Base-by-base conservation (phyloP, 2,113 vertebrate species). In the Oostethus manadensis region DNA sequence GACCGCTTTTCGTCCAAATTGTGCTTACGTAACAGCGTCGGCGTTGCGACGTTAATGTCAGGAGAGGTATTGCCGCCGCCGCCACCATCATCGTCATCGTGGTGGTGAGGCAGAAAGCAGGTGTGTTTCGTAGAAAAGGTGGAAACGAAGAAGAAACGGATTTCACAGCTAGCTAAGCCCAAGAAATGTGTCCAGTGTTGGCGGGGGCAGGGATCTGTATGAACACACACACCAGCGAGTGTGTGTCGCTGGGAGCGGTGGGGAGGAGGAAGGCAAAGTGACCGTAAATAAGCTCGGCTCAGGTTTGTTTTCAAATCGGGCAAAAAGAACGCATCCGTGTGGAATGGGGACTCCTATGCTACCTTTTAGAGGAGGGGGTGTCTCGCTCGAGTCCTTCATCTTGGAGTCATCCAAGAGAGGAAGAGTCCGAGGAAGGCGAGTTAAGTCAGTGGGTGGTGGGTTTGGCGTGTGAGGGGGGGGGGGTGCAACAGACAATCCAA, bases 91-190 rank as follows among this genome's bases (percentile, higher is more conserved):
- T 29, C 26, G 69, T 74, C 68, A 11, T 59, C 64, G 18, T 38
- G 26, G 22, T n/a, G 53, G n/a, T 89, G 88, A 89, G 89, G 87
- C 87, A 89, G 68, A 82, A 72, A 81, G 68, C 68, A 66, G 79
- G 85, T 78, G 43, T 29, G 51, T 44, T 29, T 54, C 46, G 42
- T 62, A 45, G 57, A 35, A 55, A 55, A 43, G 26, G 23, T 51
- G 16, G 51, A 13, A 13, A 13, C 29, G 1, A 33, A 13, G 53
- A 17, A 21, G 6, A 20, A 18, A 64, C 56, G 13, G 1, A 17
- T 20, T 62, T 60, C 35, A 44, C 42, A 67, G 50, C 48, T 43
- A 72, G 56, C 14, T 33, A 33, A 33, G 29, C 29, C 29, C 4
- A 43, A 11, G 20, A 16, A 66, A 71, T 21, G 53, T 22, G 61